phyloP scores from a whole-genome alignment of 2,113 vertebrate species.

The Limnothrissa miodon region DNA sequence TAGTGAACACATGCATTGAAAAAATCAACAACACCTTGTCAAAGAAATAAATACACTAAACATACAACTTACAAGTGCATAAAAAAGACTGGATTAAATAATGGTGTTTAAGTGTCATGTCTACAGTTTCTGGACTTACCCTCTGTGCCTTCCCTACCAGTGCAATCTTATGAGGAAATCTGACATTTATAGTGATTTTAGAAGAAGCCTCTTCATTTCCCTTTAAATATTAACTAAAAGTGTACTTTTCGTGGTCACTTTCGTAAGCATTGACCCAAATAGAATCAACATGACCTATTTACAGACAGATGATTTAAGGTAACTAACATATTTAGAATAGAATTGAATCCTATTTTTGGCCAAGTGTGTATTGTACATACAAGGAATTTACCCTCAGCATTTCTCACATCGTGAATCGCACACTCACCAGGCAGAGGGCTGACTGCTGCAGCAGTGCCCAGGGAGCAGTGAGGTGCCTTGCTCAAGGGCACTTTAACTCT shows the following conservation, averaged over 20 bases:
- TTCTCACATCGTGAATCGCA: too few relatives aligned
- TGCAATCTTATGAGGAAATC: background rate
- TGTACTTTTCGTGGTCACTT: background rate
- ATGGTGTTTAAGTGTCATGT: background rate
- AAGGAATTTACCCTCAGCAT: too few relatives aligned
- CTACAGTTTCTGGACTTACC: background rate
- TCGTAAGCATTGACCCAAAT: background rate
- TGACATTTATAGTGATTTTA: slow-evolving; percentile 2
- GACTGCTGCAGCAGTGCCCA: too few relatives aligned
- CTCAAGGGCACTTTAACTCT: too few relatives aligned
- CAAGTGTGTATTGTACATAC: too few relatives aligned
- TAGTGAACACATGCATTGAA: too few relatives aligned
- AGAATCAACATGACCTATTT: background rate
- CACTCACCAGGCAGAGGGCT: too few relatives aligned
- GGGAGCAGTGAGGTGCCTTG: too few relatives aligned
- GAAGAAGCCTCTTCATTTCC: background rate
- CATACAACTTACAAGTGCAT: too few relatives aligned
- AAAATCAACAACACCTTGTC: too few relatives aligned
- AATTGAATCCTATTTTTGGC: too few relatives aligned
- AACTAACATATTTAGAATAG: background rate
- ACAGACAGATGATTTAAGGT: background rate
- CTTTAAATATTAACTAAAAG: background rate
- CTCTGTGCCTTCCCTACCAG: background rate
- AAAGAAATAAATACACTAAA: too few relatives aligned
- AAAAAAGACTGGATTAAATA: background rate